phyloP scores from a whole-genome alignment of 2,888 invertebrate genomes.

The Cryptocheilus praepositus region DNA sequence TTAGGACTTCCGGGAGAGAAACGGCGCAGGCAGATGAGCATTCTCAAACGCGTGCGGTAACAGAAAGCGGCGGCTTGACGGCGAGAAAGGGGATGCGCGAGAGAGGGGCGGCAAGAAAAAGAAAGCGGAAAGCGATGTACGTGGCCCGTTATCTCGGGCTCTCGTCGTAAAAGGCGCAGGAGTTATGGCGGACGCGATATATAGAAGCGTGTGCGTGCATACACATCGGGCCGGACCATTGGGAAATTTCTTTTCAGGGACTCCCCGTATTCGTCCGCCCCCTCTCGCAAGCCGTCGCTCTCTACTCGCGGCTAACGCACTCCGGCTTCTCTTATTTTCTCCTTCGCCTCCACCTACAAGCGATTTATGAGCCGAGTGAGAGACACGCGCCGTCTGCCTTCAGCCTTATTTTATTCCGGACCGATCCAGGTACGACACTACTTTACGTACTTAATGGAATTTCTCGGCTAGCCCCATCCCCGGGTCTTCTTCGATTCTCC shows the following conservation, averaged over 20 bases:
- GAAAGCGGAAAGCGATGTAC: conserved; percentile 41
- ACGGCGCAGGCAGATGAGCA: conserved; percentile 6
- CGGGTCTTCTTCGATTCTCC: no score
- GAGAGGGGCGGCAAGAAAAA: conserved; percentile 24
- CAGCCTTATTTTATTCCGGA: conserved; percentile 40
- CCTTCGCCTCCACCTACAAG: conserved; percentile 53
- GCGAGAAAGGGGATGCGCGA: not conserved
- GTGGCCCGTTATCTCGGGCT: conserved; percentile 49
- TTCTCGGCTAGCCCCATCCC: conserved; percentile 28
- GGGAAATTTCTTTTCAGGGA: conserved; percentile 56
- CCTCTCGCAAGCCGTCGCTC: conserved; percentile 15
- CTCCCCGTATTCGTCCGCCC: conserved; percentile 25
- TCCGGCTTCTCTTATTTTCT: conserved; percentile 31
- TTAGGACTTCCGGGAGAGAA: conserved; percentile 52
- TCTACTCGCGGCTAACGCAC: not conserved
- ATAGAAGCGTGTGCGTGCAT: conserved; percentile 32
- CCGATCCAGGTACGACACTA: conserved; percentile 44
- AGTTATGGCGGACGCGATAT: conserved; percentile 49
- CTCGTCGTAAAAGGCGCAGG: conserved; percentile 55
- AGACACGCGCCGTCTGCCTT: conserved; percentile 53
- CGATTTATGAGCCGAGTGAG: conserved; percentile 56
- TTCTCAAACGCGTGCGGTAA: no score
- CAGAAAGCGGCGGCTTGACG: not conserved
- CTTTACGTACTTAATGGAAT: conserved; percentile 63
- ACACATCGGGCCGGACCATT: conserved; percentile 45